Conservation (phyloP, 2,797 vertebrate species). For the Allobates femoralis region DNA sequence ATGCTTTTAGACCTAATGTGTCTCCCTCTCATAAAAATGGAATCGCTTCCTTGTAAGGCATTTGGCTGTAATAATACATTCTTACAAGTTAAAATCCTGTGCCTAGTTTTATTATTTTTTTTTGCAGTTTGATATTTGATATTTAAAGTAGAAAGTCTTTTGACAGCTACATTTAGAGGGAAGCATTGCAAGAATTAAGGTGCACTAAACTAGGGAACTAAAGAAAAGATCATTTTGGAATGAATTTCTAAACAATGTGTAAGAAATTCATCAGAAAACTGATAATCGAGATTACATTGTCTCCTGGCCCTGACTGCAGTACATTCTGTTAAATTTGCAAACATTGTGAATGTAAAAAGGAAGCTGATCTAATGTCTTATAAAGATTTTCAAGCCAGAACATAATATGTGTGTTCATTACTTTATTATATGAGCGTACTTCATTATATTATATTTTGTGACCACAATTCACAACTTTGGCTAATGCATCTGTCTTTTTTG, state of each 20-base stretch:
- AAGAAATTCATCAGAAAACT: neutral
- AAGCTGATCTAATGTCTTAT: neutral
- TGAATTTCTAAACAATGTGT: neutral
- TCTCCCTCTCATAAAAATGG: neutral
- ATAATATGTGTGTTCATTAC: neutral
- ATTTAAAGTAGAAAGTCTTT: neutral
- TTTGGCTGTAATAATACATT: neutral
- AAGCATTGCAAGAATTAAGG: slow-evolving; percentile 5
- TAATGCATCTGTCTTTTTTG: slow-evolving; percentile 12
- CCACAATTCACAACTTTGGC: neutral
- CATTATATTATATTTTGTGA: slow-evolving; percentile 18
- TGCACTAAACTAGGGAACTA: neutral
- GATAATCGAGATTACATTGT: slow-evolving; percentile 15
- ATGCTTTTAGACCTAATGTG: neutral
- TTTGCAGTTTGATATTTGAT: neutral
- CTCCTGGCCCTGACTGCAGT: neutral
- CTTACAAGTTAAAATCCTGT: neutral
- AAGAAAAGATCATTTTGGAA: neutral
- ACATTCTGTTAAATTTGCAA: neutral
- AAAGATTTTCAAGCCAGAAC: slow-evolving; percentile 1
- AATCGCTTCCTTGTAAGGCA: neutral
- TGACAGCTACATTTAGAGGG: neutral
- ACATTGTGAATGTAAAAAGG: neutral
- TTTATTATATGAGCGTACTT: neutral
- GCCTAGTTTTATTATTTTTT: too few relatives aligned